phyloP scores from a whole-genome alignment of 2,888 invertebrate species.

The Tholera decimalis region DNA sequence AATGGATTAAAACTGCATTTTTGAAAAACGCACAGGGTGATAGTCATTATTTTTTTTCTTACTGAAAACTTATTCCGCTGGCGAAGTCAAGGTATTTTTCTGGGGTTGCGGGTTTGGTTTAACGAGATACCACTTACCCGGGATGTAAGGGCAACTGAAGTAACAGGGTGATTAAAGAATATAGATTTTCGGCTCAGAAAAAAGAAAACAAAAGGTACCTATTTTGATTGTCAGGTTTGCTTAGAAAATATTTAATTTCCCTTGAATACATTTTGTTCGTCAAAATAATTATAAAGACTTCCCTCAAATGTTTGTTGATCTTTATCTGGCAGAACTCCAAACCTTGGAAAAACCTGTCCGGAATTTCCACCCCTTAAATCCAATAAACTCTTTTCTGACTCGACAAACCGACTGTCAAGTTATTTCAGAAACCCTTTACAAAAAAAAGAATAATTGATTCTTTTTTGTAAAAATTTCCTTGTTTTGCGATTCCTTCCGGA shows the following conservation, averaged over 20 bases:
- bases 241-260: too few relatives aligned
- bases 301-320: not conserved
- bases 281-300: not conserved
- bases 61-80: too few relatives aligned
- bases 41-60: not conserved
- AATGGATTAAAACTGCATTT: not conserved
- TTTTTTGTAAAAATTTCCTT: slow-evolving; percentile 5
- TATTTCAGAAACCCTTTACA: not conserved
- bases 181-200: too few relatives aligned
- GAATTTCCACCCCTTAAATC: slow-evolving; percentile 13
- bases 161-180: too few relatives aligned
- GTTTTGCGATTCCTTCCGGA: not conserved
- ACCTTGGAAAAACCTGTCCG: not conserved
- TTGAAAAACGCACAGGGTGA: not conserved
- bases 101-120: too few relatives aligned
- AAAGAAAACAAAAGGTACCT: too few relatives aligned
- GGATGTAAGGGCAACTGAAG: too few relatives aligned
- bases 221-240: too few relatives aligned
- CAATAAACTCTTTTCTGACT: not conserved
- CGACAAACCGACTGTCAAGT: not conserved
- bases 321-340: slow-evolving; percentile 1
- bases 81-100: too few relatives aligned
- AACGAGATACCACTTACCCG: too few relatives aligned
- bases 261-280: too few relatives aligned
- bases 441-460: slow-evolving; percentile 8